Percentiles rank a stretch among this genome's conserved stretches.
Conservation (phyloP, 2,113 vertebrate genomes). For the Hypomesus transpacificus region DNA sequence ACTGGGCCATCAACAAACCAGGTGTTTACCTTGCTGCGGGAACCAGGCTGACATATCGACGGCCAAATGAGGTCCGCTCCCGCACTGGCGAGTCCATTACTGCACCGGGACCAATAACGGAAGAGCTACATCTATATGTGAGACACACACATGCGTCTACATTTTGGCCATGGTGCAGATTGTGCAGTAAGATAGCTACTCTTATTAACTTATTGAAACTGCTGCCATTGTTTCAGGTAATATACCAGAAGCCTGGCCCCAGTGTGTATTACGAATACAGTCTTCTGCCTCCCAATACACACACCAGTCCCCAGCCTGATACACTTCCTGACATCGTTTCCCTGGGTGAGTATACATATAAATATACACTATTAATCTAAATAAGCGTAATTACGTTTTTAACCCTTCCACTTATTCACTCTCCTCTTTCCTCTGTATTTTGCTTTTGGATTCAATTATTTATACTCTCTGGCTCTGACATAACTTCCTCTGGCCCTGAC, state of each 20-base stretch:
- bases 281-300: slow-evolving; percentile 36
- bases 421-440: too few relatives aligned
- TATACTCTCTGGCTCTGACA: not conserved
- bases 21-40: slow-evolving; percentile 81
- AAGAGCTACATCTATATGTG: slow-evolving; percentile 78
- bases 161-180: not conserved
- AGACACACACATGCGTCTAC: slow-evolving; percentile 25
- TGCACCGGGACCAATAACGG: slow-evolving; percentile 83
- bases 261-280: slow-evolving; percentile 66
- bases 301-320: not conserved
- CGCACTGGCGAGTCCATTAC: slow-evolving; percentile 86
- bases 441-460: too few relatives aligned
- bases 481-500: not conserved
- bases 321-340: not conserved
- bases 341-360: not conserved
- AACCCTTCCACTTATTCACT: too few relatives aligned
- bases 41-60: slow-evolving; percentile 83
- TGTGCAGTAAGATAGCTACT: too few relatives aligned
- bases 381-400: too few relatives aligned
- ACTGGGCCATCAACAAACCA: slow-evolving; percentile 90
- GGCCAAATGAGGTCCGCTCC: slow-evolving; percentile 92
- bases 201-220: not conserved
- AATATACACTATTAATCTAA: not conserved
- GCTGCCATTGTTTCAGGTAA: slow-evolving; percentile 53
- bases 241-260: slow-evolving; percentile 70